Conservation (phyloP, 2,113 vertebrate genomes). For the Salminus brasiliensis region DNA sequence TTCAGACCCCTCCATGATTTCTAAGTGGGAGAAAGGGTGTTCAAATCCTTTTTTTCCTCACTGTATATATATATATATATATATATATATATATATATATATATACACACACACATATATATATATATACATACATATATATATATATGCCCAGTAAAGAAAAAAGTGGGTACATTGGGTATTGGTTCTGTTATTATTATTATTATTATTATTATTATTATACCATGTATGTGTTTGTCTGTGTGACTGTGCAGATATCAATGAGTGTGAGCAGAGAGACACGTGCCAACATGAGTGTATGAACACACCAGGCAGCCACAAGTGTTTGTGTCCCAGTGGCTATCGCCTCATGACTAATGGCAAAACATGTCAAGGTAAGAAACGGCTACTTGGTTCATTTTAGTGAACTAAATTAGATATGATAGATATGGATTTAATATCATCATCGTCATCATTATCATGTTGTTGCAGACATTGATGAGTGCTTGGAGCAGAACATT, state of each 20-base stretch:
- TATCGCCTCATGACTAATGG: constrained; percentile 89
- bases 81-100: too few relatives aligned
- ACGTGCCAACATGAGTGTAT: constrained; percentile 93
- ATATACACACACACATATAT: too few relatives aligned
- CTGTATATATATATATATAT: too few relatives aligned
- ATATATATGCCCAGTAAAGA: too few relatives aligned
- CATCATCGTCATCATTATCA: constrained; percentile 12
- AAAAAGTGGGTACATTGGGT: too few relatives aligned
- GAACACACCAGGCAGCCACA: constrained; percentile 90
- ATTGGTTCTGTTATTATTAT: too few relatives aligned
- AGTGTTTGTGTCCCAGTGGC: constrained; percentile 87
- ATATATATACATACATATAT: too few relatives aligned
- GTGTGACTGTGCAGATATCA: constrained; percentile 81
- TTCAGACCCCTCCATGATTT: too few relatives aligned
- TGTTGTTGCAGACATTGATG: constrained; percentile 83
- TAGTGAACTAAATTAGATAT: not conserved
- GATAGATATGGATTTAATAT: not conserved
- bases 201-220: too few relatives aligned
- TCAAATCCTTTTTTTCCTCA: too few relatives aligned
- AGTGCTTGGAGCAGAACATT: constrained; percentile 89
- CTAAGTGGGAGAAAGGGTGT: too few relatives aligned
- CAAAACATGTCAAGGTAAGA: constrained; percentile 92
- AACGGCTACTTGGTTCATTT: not conserved
- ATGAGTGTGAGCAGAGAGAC: constrained; percentile 91
- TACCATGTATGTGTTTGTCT: not conserved